Evolutionary conservation across 1,140 invertebrate species (phyloP).

Genomic region (Halyomorpha halys): DNA sequence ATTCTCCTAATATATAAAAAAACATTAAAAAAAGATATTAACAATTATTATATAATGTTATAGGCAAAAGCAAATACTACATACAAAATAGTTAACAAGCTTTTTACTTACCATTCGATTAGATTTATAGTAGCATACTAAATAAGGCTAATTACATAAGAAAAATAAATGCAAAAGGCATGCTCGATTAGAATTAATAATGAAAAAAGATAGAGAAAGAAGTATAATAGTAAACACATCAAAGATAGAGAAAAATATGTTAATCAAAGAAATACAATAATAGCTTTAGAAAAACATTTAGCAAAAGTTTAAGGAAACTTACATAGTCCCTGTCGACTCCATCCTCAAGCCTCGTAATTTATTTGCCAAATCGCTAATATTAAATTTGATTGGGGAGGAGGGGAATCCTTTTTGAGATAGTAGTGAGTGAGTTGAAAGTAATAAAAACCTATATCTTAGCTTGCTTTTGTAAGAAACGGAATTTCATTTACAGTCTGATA

Average conservation of each 20-base stretch:
- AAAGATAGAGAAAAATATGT: neutral
- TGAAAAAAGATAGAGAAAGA: neutral
- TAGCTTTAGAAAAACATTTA: neutral
- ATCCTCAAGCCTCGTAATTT: neutral
- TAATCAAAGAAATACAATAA: neutral
- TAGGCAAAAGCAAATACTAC: too few species aligned
- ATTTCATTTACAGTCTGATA: too few species aligned
- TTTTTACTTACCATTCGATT: neutral
- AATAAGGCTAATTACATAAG: neutral
- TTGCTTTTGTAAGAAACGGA: too few species aligned
- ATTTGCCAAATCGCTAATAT: neutral
- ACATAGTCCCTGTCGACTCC: conserved; percentile 2
- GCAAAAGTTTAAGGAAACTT: conserved; percentile 3
- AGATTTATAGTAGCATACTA: too few species aligned
- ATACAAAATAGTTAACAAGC: neutral
- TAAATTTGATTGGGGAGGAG: too few species aligned
- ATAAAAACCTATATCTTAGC: too few species aligned
- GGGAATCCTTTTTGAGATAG: too few species aligned
- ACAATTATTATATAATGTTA: too few species aligned
- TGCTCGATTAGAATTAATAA: neutral
- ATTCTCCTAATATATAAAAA: too few species aligned
- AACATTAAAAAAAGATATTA: too few species aligned
- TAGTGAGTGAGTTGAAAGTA: too few species aligned
- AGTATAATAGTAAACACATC: neutral
- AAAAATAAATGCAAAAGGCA: conserved; percentile 3